Conservation (phyloP, 2,888 invertebrate genomes). For the Isoperla grammatica region DNA sequence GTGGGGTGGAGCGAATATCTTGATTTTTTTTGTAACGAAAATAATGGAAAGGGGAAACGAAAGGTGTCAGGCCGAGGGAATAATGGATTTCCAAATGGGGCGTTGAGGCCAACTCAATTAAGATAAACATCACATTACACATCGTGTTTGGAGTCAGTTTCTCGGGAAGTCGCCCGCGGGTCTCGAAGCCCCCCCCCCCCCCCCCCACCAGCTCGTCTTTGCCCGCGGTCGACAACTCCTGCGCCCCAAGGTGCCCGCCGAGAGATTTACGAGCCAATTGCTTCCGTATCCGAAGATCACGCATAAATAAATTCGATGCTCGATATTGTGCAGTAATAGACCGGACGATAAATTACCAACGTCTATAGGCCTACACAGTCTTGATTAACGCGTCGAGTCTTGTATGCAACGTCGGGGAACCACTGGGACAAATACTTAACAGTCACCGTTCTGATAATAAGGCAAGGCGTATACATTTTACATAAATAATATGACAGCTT, state of each 20-base stretch:
- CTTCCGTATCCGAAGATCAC: background rate
- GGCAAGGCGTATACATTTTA: no score
- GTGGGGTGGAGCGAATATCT: constrained; percentile 8
- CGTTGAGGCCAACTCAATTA: constrained; percentile 27
- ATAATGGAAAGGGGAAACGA: constrained; percentile 5
- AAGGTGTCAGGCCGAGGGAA: constrained; percentile 20
- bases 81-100: constrained; percentile 29
- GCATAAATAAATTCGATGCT: no score
- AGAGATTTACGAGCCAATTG: background rate
- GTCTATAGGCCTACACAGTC: no score
- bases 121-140: constrained; percentile 29
- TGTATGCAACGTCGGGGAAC: no score
- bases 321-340: no score
- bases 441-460: no score
- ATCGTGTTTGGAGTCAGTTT: constrained; percentile 1
- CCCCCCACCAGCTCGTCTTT: background rate
- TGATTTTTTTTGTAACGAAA: constrained; percentile 10
- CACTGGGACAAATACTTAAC: no score
- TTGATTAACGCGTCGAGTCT: no score
- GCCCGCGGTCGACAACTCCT: background rate
- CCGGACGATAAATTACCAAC: no score
- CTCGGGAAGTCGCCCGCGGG: background rate
- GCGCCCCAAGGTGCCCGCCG: background rate
- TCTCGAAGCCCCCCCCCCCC: background rate
- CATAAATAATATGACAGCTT: no score